Evolutionary conservation across 2,113 vertebrate genomes (phyloP).

Genomic region (Empidonax alnorum): DNA sequence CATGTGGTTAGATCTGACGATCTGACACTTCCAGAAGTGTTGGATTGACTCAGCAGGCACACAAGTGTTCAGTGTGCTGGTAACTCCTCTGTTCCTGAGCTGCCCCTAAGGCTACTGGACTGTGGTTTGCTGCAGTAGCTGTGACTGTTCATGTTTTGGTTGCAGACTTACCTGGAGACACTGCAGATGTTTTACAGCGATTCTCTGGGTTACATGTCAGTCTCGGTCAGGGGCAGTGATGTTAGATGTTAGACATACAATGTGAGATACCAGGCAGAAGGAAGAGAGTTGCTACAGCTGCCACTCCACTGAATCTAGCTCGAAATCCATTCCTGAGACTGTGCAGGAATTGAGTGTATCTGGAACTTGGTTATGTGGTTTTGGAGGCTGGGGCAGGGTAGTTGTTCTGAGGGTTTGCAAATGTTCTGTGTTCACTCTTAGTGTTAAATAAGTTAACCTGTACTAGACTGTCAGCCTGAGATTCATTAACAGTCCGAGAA

Average conservation of each 20-base stretch:
- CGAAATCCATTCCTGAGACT: background rate
- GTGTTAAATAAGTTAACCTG: background rate
- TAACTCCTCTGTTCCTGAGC: background rate
- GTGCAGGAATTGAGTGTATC: background rate
- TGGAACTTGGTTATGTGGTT: background rate
- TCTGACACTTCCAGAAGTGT: background rate
- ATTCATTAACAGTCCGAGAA: background rate
- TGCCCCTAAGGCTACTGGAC: background rate
- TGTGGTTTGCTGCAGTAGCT: background rate
- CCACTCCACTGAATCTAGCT: background rate
- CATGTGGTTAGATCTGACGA: background rate
- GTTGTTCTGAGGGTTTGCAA: background rate
- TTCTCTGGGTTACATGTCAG: background rate
- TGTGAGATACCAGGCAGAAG: background rate
- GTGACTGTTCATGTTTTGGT: background rate
- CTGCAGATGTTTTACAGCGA: background rate
- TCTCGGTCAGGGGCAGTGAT: background rate
- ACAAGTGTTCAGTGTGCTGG: background rate
- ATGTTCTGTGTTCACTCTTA: background rate
- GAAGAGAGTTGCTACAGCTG: background rate
- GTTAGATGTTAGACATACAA: too few relatives aligned
- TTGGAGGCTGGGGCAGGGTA: accelerated
- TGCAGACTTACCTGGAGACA: background rate
- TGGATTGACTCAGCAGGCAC: background rate
- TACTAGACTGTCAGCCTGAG: background rate